phyloP scores from a whole-genome alignment of 2,888 invertebrate species.

The Sabatieria punctata region DNA sequence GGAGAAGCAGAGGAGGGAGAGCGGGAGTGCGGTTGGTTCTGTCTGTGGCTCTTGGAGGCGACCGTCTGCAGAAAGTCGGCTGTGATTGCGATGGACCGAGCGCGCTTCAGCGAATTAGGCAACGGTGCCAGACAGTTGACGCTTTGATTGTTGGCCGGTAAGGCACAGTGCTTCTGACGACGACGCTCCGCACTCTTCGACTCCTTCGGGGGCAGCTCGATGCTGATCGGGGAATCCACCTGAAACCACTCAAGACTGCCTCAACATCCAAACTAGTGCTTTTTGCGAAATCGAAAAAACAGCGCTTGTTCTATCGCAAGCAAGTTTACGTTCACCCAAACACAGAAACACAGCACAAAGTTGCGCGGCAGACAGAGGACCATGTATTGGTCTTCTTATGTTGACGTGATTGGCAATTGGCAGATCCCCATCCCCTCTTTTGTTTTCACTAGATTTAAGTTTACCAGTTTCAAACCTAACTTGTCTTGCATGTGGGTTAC shows the following conservation, averaged over 20 bases:
- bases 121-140: not conserved
- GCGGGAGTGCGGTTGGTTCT: not conserved
- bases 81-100: not conserved
- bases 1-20: not conserved
- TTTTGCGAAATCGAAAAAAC: too few species aligned
- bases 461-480: too few species aligned
- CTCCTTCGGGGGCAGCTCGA: conserved; percentile 33
- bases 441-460: too few species aligned
- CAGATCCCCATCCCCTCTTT: too few species aligned
- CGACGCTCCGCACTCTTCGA: conserved; percentile 20
- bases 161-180: conserved; percentile 11
- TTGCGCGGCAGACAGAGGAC: not conserved
- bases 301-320: too few species aligned
- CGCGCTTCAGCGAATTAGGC: not conserved
- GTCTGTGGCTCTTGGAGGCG: too few species aligned
- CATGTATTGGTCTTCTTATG: not conserved
- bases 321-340: not conserved
- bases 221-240: conserved; percentile 31
- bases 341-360: not conserved
- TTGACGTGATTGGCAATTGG: too few species aligned
- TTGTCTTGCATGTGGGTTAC: conserved; percentile 1
- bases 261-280: too few species aligned
- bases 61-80: conserved; percentile 6
- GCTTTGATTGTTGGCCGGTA: not conserved
- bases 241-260: too few species aligned